These are phyloP conservation scores for Drosophila teissieri DNA, from an alignment of 1,140 invertebrate genomes.

Conservation along the genomic window DNA sequence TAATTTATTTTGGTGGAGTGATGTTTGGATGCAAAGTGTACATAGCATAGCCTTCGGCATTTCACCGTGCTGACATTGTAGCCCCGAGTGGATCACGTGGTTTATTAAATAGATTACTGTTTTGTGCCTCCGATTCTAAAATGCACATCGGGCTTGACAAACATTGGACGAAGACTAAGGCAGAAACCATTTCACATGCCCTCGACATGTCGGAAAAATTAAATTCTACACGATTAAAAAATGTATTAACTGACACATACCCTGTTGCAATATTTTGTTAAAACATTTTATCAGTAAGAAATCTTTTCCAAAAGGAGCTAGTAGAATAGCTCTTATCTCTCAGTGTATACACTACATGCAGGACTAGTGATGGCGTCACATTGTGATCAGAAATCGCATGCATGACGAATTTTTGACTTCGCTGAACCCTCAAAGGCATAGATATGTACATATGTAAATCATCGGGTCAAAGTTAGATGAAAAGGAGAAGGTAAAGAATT, in stretches of 20 bases:
- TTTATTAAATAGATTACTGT: constrained; percentile 81
- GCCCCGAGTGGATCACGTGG: constrained; percentile 53
- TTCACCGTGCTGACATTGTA: constrained; percentile 63
- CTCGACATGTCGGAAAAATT: background rate
- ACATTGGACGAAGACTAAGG: constrained; percentile 2
- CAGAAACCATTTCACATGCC: no score
- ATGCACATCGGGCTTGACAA: constrained; percentile 49
- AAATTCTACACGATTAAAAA: no score
- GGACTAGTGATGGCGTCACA: constrained; percentile 6
- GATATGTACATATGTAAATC: constrained; percentile 14
- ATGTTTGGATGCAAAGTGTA: background rate
- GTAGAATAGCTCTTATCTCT: background rate
- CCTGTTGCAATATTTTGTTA: no score
- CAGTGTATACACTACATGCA: background rate
- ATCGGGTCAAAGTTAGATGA: constrained; percentile 6
- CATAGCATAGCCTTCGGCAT: constrained; percentile 6
- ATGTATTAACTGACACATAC: no score
- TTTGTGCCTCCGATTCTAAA: constrained; percentile 56
- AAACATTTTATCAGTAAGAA: no score
- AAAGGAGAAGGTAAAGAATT: background rate
- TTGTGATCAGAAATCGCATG: constrained; percentile 39
- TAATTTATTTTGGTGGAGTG: constrained; percentile 44
- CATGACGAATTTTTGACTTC: constrained; percentile 63
- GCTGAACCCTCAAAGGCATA: constrained; percentile 2
- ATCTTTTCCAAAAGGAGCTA: no score